These are phyloP conservation scores for Bicyclus anynana DNA, from an alignment of 1,140 invertebrate species.

Conservation along the genomic window DNA sequence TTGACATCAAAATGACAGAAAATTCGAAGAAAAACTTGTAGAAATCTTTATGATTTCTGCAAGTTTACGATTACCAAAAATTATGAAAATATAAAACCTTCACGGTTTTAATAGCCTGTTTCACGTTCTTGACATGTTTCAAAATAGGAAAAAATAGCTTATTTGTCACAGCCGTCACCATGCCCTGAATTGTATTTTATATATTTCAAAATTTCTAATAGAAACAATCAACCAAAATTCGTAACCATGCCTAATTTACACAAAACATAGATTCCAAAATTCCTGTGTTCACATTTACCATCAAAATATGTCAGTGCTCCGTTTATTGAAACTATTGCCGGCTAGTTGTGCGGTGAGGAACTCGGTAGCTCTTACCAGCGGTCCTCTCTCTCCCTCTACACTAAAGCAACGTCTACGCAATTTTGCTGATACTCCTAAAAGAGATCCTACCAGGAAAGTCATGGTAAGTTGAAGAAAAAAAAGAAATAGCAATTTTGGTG, in stretches of 20 bases:
- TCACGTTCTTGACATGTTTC: not conserved
- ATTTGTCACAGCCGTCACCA: conserved; percentile 40
- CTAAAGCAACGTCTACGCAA: conserved; percentile 14
- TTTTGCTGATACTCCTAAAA: conserved; percentile 47
- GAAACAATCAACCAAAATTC: conserved; percentile 2
- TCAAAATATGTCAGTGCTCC: conserved; percentile 6
- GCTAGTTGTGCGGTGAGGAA: conserved; percentile 13
- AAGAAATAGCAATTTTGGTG: no score
- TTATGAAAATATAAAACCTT: not conserved
- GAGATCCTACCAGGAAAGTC: conserved; percentile 39
- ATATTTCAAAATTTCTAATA: conserved; percentile 2
- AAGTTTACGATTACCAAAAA: not conserved
- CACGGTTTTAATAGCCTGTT: not conserved
- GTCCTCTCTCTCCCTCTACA: not conserved
- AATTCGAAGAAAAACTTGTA: not conserved
- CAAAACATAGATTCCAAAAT: conserved; percentile 1
- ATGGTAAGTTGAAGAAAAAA: conserved; percentile 17
- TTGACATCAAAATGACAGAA: not conserved
- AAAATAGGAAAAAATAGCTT: not conserved
- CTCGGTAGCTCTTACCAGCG: not conserved
- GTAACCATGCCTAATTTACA: conserved; percentile 7
- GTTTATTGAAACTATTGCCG: conserved; percentile 10
- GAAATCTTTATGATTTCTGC: not conserved
- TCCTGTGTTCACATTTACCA: not conserved
- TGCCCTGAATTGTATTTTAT: conserved; percentile 28